A percentile compares a stretch with the other conserved stretches of the same genome.
These are phyloP conservation scores for Eulimnadia texana DNA, from an alignment of 1,140 invertebrate genomes.

Conservation along the genomic window DNA sequence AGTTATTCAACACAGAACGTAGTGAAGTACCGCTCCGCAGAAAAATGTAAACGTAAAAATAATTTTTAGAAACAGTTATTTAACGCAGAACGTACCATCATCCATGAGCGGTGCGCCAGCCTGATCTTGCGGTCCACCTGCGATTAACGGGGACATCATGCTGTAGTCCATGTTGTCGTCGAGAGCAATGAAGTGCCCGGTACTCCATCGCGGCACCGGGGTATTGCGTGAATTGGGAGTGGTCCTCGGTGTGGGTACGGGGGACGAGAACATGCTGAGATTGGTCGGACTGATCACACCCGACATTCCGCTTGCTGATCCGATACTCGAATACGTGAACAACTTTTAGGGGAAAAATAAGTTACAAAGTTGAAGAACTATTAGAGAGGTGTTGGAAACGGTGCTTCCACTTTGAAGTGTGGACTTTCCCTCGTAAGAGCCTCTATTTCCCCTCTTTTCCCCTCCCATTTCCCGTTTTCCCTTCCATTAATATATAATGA, in stretches of 20 bases:
- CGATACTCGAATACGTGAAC: conserved; percentile 69
- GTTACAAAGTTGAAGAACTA: conserved; percentile 4
- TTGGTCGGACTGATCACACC: conserved; percentile 83
- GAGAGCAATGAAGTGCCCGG: conserved; percentile 63
- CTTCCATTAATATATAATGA: too few species aligned
- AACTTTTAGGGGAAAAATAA: conserved; percentile 48
- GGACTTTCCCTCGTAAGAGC: too few species aligned
- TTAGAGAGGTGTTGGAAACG: too few species aligned
- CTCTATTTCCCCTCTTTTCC: too few species aligned
- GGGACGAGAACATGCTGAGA: conserved; percentile 70
- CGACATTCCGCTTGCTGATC: conserved; percentile 48
- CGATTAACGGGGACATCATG: conserved; percentile 62
- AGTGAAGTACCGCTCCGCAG: too few species aligned
- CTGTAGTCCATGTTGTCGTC: conserved; percentile 79
- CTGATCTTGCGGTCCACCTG: conserved; percentile 33
- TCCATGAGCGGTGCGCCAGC: conserved; percentile 53
- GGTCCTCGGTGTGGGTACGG: conserved; percentile 52
- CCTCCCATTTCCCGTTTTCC: too few species aligned
- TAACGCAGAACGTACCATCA: too few species aligned
- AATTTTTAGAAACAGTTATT: too few species aligned
- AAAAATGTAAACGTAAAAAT: too few species aligned
- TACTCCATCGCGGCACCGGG: conserved; percentile 62
- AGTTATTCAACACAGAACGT: too few species aligned
- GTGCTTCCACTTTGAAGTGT: too few species aligned
- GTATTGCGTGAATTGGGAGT: conserved; percentile 29